A percentile compares a stretch with the other conserved stretches of the same genome.
Evolutionary conservation across 1,140 invertebrate genomes (phyloP).

Genomic region (Gerris buenoi): DNA sequence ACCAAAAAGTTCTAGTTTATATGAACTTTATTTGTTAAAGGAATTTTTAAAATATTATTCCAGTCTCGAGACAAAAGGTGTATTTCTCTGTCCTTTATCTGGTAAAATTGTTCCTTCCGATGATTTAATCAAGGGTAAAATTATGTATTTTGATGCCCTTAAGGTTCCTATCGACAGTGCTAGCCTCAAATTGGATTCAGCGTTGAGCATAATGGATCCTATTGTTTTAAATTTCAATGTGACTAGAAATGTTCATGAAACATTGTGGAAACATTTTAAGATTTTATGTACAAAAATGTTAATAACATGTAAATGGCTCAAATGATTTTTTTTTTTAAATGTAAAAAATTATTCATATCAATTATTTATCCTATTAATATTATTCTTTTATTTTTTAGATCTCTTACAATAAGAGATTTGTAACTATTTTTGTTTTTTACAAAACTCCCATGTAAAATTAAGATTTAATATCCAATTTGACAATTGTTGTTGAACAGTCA

Average conservation of each 20-base stretch:
- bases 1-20: neutral
- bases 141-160: neutral
- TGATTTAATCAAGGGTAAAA: neutral
- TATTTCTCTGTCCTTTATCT: neutral
- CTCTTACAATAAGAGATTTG: too few relatives aligned
- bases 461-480: too few relatives aligned
- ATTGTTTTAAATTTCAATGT: neutral
- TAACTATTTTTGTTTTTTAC: too few relatives aligned
- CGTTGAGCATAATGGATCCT: neutral
- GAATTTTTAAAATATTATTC: neutral
- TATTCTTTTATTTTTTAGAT: too few relatives aligned
- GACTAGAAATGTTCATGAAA: neutral
- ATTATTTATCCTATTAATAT: too few relatives aligned
- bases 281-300: neutral
- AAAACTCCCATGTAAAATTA: too few relatives aligned
- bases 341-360: too few relatives aligned
- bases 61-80: neutral
- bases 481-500: too few relatives aligned
- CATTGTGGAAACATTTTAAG: neutral
- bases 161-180: neutral
- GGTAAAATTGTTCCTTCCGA: neutral
- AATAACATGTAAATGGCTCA: neutral
- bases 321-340: too few relatives aligned
- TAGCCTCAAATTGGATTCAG: neutral
- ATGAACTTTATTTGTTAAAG: neutral